A percentile compares a stretch with the other conserved stretches of the same genome.
Conservation (phyloP, 2,888 invertebrate species). For the Leptopilina myrica region DNA sequence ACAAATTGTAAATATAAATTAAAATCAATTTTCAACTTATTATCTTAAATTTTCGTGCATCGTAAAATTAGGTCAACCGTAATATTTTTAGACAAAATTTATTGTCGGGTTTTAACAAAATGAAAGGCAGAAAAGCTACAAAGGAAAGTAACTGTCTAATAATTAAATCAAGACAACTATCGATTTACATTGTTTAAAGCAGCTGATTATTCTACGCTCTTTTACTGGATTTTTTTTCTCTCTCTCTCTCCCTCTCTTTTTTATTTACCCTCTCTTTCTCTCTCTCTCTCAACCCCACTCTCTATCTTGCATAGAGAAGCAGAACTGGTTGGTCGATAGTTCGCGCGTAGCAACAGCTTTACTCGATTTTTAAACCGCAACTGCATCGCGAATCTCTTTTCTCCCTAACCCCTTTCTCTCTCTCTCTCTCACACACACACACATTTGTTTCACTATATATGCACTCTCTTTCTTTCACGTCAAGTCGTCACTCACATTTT, state of each 20-base stretch:
- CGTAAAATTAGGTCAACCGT: conserved; percentile 1
- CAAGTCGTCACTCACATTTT: conserved; percentile 20
- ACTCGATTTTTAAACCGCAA: conserved; percentile 64
- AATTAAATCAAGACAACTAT: conserved; percentile 10
- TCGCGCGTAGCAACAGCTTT: conserved; percentile 70
- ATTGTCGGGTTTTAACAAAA: not conserved
- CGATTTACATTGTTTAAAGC: conserved; percentile 23
- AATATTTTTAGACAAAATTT: conserved; percentile 3
- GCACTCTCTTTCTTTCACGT: conserved; percentile 28
- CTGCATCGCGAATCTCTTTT: conserved; percentile 28
- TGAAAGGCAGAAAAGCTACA: not conserved
- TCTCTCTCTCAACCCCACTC: conserved; percentile 11
- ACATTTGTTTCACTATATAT: not conserved
- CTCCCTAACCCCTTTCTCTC: not conserved
- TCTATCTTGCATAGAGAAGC: conserved; percentile 39
- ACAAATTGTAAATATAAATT: too few relatives aligned
- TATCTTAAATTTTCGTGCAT: not conserved
- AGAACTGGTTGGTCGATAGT: conserved; percentile 65
- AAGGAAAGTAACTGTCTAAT: conserved; percentile 1
- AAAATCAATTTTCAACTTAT: too few relatives aligned
- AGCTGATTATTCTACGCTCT: conserved; percentile 14
- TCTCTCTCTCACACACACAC: not conserved
- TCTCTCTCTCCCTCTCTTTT: not conserved
- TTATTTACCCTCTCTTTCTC: not conserved
- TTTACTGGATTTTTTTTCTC: not conserved